These are phyloP conservation scores for Apteryx mantelli DNA, from an alignment of 2,113 vertebrate species.

Conservation along the genomic window DNA sequence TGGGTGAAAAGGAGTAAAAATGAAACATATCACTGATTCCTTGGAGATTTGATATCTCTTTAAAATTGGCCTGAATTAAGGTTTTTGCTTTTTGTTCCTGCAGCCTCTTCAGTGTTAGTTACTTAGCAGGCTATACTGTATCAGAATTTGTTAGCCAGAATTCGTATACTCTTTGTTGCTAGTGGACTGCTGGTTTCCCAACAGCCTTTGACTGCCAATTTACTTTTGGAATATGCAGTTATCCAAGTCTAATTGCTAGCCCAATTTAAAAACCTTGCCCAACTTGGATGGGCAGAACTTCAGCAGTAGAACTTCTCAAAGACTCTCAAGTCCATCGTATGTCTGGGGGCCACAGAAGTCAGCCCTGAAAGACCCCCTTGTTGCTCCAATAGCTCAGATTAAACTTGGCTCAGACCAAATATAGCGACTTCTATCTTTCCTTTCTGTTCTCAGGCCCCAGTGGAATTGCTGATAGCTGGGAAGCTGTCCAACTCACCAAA, in stretches of 20 bases:
- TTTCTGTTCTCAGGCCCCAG: constrained; percentile 9
- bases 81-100: background rate
- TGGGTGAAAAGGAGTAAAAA: background rate
- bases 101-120: background rate
- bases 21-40: background rate
- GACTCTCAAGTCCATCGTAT: background rate
- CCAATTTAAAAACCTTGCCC: background rate
- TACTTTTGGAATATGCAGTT: background rate
- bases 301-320: background rate
- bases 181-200: background rate
- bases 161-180: background rate
- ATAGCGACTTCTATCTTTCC: background rate
- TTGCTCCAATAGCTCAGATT: background rate
- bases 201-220: background rate
- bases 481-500: constrained; percentile 33
- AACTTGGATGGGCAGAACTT: background rate
- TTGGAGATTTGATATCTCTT: background rate
- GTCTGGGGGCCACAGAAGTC: background rate
- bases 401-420: constrained; percentile 18
- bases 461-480: constrained; percentile 36
- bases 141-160: background rate
- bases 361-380: background rate
- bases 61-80: background rate
- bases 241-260: background rate
- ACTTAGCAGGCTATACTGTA: background rate